Base-by-base conservation (phyloP, 2,113 vertebrate genomes). In the Microcebus murinus region DNA sequence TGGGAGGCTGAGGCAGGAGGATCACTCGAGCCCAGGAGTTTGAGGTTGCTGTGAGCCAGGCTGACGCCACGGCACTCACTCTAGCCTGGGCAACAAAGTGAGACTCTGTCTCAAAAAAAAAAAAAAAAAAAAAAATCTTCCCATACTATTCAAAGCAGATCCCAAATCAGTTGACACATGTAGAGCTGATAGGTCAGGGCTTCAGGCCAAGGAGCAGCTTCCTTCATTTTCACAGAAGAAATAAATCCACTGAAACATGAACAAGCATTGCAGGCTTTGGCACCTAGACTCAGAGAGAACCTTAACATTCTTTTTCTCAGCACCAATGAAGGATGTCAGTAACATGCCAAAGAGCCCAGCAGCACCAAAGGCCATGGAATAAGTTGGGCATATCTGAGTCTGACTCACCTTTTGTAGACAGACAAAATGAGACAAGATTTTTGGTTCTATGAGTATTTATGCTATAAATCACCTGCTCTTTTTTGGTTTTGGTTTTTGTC, bases 401-500 rank as follows among this genome's bases (percentile, higher is more conserved):
- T 91, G 82, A 94, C 71, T 89, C 57, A 77, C 15, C 73, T 89
- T 91, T 91, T 92, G 29, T 71, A 82, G 63, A 79, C 13, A 80
- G 23, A 85, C 11, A 82, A 61, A 95, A 82, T 61, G 42, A 20
- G 17, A 17, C 71, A 79, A 2, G 31, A 88, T n/a, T 71, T 94
- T 81, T 87, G 70, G 81, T 50, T 96, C 52, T 83, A 12, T 96
- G 65, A 76, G 36, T 88, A 36, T 80, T 93, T 91, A 42, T 88
- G 63, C 73, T 82, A 0, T 89, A 73, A 89, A 55, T 96, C 80
- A 52, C 27, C 34, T 81, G n/a, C 2, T 79, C 73, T 91, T 91
- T 96, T 86, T 89, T 63, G 31, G 27, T 94, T 59, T 90, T 57
- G 81, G 21, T 79, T 96, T 79, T 92, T 93, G 23, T 84, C 55